phyloP scores from a whole-genome alignment of 2,797 vertebrate species.

The Oryzias dopingdopingensis region DNA sequence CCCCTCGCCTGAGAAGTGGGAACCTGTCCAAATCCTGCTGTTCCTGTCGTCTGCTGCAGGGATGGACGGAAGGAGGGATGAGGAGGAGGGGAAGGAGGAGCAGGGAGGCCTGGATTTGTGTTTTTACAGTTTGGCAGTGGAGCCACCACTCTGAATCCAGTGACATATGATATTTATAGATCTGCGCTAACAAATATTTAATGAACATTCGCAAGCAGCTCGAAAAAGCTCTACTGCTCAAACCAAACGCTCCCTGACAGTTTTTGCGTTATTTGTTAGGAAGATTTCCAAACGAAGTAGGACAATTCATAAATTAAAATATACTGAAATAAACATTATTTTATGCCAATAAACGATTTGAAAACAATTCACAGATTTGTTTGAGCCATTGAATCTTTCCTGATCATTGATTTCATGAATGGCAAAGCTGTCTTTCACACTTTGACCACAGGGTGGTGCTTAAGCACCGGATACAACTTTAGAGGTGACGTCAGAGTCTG shows the following conservation, averaged over 20 bases:
- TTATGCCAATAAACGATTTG: too few species aligned
- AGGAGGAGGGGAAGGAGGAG: slow-evolving; percentile 4
- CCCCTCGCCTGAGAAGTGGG: slow-evolving; percentile 35
- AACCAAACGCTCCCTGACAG: slow-evolving; percentile 44
- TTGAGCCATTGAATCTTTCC: background rate
- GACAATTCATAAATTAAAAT: too few species aligned
- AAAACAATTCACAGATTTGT: too few species aligned
- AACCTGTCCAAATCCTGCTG: slow-evolving; percentile 39
- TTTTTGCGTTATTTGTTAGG: slow-evolving; percentile 15
- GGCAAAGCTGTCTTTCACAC: background rate
- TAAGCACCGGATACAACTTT: background rate
- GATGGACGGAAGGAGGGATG: background rate
- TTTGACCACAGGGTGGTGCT: slow-evolving; percentile 50
- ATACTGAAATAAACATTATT: too few species aligned
- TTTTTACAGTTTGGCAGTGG: slow-evolving; percentile 64
- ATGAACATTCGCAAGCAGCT: slow-evolving; percentile 79
- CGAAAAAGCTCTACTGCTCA: slow-evolving; percentile 51
- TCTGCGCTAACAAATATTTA: slow-evolving; percentile 83
- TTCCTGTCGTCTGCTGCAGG: background rate
- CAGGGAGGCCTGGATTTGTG: slow-evolving; percentile 56
- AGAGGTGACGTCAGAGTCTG: slow-evolving; percentile 13
- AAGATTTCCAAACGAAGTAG: too few species aligned
- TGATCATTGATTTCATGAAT: slow-evolving; percentile 22
- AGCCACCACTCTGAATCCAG: slow-evolving; percentile 72
- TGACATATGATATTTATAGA: slow-evolving; percentile 84